These are phyloP conservation scores for Eriosoma lanigerum DNA, from an alignment of 1,140 invertebrate genomes.

Conservation along the genomic window DNA sequence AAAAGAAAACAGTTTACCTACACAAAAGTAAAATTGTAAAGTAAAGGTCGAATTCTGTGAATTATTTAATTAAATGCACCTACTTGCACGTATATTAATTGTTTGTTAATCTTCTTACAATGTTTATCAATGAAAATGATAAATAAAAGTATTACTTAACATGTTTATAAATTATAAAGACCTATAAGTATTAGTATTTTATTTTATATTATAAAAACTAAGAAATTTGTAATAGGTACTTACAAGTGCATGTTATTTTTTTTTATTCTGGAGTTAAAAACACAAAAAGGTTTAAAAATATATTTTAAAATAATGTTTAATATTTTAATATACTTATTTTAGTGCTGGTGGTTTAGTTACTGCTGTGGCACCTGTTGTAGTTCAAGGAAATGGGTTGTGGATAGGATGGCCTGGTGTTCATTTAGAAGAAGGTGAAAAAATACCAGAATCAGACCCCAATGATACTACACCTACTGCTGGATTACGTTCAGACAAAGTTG, in stretches of 20 bases:
- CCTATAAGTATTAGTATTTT: too few species aligned
- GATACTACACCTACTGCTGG: conserved; percentile 84
- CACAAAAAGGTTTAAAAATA: not conserved
- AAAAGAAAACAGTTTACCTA: too few species aligned
- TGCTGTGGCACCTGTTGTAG: conserved; percentile 85
- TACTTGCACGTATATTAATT: not conserved
- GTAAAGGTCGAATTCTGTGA: too few species aligned
- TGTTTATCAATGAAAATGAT: too few species aligned
- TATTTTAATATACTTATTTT: conserved; percentile 53
- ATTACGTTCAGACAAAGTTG: conserved; percentile 76
- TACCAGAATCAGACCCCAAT: conserved; percentile 81
- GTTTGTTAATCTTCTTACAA: not conserved
- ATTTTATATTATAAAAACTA: not conserved
- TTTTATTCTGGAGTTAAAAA: not conserved
- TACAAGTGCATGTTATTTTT: not conserved
- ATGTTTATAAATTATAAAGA: too few species aligned
- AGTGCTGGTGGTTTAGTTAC: conserved; percentile 87
- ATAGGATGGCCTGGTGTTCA: conserved; percentile 88
- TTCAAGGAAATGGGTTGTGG: conserved; percentile 81
- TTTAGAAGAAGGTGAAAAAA: conserved; percentile 70
- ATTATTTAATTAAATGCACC: too few species aligned
- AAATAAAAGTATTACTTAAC: too few species aligned
- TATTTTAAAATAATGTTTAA: not conserved
- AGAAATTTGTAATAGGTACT: too few species aligned
- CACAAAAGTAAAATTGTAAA: too few species aligned